Conservation (phyloP, 64 coral and sea anemone species). For the Dendronephthya gigantea region DNA sequence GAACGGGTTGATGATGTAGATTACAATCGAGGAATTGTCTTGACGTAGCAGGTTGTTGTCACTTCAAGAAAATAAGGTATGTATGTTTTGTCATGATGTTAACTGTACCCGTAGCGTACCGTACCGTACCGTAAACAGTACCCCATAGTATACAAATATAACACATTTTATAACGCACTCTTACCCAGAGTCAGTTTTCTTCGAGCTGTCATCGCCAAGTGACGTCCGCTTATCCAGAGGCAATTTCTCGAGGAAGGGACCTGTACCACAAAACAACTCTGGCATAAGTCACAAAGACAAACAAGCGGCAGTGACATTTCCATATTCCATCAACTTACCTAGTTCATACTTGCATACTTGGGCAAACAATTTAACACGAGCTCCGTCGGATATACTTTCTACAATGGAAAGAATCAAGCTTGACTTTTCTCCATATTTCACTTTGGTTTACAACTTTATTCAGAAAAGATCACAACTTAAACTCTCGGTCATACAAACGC, state of each 20-base stretch:
- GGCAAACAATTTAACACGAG: constrained; percentile 35
- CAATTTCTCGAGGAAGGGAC: neutral
- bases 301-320: too few species aligned
- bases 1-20: constrained; percentile 8
- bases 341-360: constrained; percentile 45
- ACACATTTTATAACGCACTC: neutral
- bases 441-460: too few species aligned
- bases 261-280: neutral
- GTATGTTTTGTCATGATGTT: too few species aligned
- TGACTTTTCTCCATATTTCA: neutral
- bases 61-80: neutral
- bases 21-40: neutral
- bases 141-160: too few species aligned
- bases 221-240: neutral
- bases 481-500: too few species aligned
- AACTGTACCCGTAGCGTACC: too few species aligned
- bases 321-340: neutral
- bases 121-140: too few species aligned
- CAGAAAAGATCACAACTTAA: too few species aligned
- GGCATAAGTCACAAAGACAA: too few species aligned
- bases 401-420: neutral
- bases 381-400: constrained; percentile 25
- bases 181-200: neutral
- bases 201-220: neutral
- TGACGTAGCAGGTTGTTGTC: neutral